phyloP scores from a whole-genome alignment of 2,113 vertebrate genomes.

The Gavia stellata region DNA sequence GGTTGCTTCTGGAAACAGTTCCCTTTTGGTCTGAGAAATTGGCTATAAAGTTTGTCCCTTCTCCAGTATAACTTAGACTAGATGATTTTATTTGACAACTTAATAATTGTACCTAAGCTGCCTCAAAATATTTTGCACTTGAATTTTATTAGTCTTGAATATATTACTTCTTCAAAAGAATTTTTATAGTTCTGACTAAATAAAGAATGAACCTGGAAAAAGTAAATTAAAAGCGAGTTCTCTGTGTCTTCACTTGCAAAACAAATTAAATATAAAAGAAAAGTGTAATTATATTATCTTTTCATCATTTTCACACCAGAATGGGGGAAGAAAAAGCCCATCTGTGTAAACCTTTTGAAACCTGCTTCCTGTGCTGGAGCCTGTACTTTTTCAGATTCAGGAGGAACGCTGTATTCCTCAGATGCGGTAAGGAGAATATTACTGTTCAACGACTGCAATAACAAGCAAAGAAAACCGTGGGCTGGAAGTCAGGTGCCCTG shows the following conservation, averaged over 20 bases:
- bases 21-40: not conserved
- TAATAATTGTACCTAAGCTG: not conserved
- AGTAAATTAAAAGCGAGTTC: not conserved
- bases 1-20: not conserved
- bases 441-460: accelerated
- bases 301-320: not conserved
- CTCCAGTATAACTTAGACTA: not conserved
- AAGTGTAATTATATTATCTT: not conserved
- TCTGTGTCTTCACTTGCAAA: not conserved
- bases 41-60: not conserved
- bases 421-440: not conserved
- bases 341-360: not conserved
- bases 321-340: accelerated
- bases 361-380: not conserved
- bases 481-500: not conserved
- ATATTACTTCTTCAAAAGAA: not conserved
- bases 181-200: not conserved
- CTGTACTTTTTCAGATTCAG: not conserved
- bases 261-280: not conserved
- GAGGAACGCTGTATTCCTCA: not conserved
- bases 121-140: slow-evolving; percentile 22
- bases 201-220: not conserved
- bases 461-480: not conserved
- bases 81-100: not conserved
- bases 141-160: not conserved